phyloP scores from a whole-genome alignment of 2,113 vertebrate genomes.

The Merops nubicus region DNA sequence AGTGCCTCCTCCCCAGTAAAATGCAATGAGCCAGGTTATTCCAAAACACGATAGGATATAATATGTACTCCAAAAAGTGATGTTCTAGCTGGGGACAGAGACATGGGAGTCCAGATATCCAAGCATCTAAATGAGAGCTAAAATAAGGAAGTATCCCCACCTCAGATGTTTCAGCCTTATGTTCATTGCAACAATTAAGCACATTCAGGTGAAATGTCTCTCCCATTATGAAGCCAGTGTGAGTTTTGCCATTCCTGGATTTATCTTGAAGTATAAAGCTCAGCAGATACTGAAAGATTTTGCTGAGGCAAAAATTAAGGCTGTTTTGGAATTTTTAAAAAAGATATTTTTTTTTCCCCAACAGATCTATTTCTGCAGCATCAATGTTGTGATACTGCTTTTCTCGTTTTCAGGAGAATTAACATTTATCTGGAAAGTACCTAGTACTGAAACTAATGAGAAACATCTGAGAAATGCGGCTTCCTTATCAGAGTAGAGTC shows the following conservation, averaged over 20 bases:
- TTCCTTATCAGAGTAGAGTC: constrained; percentile 13
- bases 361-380: not conserved
- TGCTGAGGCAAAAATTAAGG: not conserved
- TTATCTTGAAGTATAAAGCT: not conserved
- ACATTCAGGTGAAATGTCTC: not conserved
- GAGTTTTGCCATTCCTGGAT: not conserved
- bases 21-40: not conserved
- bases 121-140: not conserved
- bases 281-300: not conserved
- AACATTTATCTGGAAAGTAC: constrained; percentile 21
- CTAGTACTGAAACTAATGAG: constrained; percentile 3
- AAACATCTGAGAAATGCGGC: constrained; percentile 47
- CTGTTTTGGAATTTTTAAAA: not conserved
- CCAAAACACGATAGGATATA: not conserved
- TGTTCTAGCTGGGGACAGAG: not conserved
- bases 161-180: not conserved
- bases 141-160: not conserved
- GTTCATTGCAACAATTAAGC: not conserved
- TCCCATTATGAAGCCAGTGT: not conserved
- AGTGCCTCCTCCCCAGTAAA: not conserved
- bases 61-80: not conserved
- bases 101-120: not conserved
- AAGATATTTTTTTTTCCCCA: too few relatives aligned
- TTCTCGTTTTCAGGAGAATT: constrained; percentile 26
- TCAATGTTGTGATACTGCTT: not conserved